phyloP scores from a whole-genome alignment of 2,113 vertebrate species.

The Etheostoma cragini region DNA sequence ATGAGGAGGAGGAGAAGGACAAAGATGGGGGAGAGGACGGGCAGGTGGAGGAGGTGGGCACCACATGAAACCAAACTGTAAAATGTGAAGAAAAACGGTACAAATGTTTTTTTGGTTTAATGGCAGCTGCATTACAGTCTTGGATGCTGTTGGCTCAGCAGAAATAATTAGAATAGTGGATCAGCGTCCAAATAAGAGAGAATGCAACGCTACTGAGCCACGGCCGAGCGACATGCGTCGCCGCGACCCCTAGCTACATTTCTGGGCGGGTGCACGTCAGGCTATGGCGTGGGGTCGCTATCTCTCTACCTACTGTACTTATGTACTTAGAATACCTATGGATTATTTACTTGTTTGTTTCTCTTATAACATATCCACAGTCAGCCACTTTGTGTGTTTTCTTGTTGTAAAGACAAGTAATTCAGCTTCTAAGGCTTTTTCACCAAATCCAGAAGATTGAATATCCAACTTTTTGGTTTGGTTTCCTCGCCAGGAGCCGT shows the following conservation, averaged over 20 bases:
- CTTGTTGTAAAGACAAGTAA: background rate
- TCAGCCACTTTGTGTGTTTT: no score
- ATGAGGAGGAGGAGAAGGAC: slow-evolving; percentile 98
- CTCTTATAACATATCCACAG: background rate
- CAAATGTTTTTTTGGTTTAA: no score
- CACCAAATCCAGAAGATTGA: no score
- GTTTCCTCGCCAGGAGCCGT: slow-evolving; percentile 88
- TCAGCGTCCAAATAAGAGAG: no score
- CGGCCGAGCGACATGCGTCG: no score
- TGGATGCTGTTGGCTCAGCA: background rate
- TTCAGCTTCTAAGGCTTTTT: no score
- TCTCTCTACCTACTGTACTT: no score
- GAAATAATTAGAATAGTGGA: background rate
- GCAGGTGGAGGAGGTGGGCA: slow-evolving; percentile 94
- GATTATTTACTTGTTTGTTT: background rate
- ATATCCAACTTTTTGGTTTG: background rate
- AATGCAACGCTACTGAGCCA: no score
- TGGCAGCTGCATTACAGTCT: no score
- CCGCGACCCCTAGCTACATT: no score
- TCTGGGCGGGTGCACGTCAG: no score
- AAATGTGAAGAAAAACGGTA: background rate
- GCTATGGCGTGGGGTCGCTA: no score
- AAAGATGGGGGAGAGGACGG: slow-evolving; percentile 96
- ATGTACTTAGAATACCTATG: background rate
- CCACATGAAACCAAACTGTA: background rate